These are phyloP conservation scores for Progne subis DNA, from an alignment of 2,113 vertebrate genomes.

Conservation along the genomic window DNA sequence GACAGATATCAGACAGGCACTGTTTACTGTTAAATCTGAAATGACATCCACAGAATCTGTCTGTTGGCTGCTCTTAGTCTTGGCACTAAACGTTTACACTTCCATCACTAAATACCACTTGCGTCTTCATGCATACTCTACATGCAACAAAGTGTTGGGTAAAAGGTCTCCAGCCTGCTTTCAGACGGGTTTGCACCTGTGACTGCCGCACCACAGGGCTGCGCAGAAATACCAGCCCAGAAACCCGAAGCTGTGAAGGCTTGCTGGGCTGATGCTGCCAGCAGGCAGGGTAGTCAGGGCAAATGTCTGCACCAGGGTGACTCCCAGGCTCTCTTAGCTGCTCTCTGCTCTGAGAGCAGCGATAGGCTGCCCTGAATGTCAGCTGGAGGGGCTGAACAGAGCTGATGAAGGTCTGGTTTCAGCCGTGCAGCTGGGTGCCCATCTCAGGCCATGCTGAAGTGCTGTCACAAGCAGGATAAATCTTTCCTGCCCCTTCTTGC, in stretches of 20 bases:
- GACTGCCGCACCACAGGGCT: not conserved
- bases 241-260: not conserved
- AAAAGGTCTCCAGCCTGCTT: not conserved
- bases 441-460: not conserved
- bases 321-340: rapidly evolving
- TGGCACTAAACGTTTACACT: not conserved
- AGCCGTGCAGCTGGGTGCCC: not conserved
- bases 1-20: not conserved
- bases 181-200: not conserved
- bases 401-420: not conserved
- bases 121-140: not conserved
- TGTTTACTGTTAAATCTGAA: not conserved
- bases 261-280: not conserved
- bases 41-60: not conserved
- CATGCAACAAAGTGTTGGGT: rapidly evolving
- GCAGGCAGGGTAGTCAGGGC: not conserved
- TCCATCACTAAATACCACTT: not conserved
- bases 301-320: rapidly evolving
- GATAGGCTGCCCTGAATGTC: rapidly evolving
- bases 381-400: not conserved
- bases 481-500: not conserved
- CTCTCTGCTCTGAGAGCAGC: rapidly evolving
- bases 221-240: not conserved
- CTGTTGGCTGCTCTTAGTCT: not conserved
- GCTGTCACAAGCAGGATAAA: not conserved